Evolutionary conservation across 2,797 vertebrate species (phyloP), one percentile per base, ranked within the genome.

Genomic region (Danio jaintianensis): DNA sequence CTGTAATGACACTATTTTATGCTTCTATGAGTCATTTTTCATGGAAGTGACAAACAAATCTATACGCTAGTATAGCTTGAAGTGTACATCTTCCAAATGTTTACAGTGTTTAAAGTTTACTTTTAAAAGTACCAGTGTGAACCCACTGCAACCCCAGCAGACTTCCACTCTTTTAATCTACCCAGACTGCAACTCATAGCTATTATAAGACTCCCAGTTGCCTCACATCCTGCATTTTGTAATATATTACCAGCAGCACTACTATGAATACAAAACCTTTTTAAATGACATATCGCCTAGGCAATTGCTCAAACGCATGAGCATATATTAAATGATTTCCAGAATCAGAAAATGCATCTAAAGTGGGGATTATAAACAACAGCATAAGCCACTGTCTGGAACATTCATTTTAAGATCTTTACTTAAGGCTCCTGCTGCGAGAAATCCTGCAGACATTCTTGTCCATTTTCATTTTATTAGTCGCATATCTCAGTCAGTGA

Each of bases 391-490:
- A 73, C 18, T 13, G 48, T 15, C 11, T 7, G 22, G 38, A 73
- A 80, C 40, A 80, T 48, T 45, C 3, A 55, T 80, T 62, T 72
- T 56, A 73, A 66, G 40, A 29, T 63, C 45, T 70, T 80, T 64
- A 71, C 72, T 80, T 69, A 22, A 62, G 62, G 66, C 43, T 40
- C 53, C 61, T n/a, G 75, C 48, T 42, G 10, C 40, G 40, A 84
- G 83, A 72, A 68, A 83, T 80, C 79, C 83, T 79, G 69, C 59
- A 81, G 78, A 86, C 78, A 77, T 87, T 86, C 84, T 79, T 83
- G 84, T 87, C 81, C 59, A 20, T 86, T 89, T 87, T 79, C 22
- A 84, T 85, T 89, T 87, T 86, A 89, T 88, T 88, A 88, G 69
- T 84, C 74, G 82, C 78, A 81, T 62, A 87, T 90, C 89, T 87